phyloP scores from a whole-genome alignment of 2,113 vertebrate genomes.

The Istiophorus platypterus region DNA sequence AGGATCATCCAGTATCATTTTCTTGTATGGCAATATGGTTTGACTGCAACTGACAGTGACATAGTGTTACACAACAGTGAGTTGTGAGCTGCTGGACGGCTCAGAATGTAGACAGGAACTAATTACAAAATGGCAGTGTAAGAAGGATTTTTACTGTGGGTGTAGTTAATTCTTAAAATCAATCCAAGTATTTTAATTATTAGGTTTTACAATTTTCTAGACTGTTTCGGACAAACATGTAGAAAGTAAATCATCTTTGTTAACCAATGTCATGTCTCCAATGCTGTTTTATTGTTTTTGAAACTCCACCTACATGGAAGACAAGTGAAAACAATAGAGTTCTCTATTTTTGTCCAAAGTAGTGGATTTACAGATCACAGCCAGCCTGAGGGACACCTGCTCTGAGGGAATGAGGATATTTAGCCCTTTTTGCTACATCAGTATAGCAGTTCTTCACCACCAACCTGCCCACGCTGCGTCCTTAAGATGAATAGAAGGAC shows the following conservation, averaged over 20 bases:
- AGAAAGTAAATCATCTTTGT: neutral
- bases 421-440: conserved; percentile 50
- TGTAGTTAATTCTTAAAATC: no score
- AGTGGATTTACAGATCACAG: conserved; percentile 17
- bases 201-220: no score
- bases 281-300: neutral
- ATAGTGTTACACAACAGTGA: neutral
- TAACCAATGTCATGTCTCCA: neutral
- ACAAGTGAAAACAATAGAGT: neutral
- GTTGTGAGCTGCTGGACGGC: no score
- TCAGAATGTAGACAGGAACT: no score
- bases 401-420: conserved; percentile 63
- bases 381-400: conserved; percentile 51
- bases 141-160: no score
- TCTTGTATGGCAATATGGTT: no score
- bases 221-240: neutral
- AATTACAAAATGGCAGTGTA: no score
- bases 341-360: conserved; percentile 27
- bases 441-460: conserved; percentile 19
- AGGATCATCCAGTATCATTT: no score
- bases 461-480: conserved; percentile 29
- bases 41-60: no score
- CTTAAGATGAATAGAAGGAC: conserved; percentile 37
- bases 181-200: no score
- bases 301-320: neutral